Percentiles rank a stretch among this genome's conserved stretches.
phyloP scores from a whole-genome alignment of 2,797 vertebrate species.

The Tympanoctomys barrerae region DNA sequence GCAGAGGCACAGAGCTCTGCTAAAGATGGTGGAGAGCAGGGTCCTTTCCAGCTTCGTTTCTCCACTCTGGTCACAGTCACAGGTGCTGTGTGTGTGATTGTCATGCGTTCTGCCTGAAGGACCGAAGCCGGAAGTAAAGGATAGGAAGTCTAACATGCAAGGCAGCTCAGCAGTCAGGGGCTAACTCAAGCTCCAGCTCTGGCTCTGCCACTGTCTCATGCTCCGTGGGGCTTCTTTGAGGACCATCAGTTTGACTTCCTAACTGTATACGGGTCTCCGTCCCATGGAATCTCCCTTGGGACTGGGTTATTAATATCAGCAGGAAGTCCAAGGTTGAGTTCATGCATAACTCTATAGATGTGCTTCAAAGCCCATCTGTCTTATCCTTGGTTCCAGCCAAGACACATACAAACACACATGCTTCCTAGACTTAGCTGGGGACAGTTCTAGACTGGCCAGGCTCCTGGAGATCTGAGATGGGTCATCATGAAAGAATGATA shows the following conservation, averaged over 20 bases:
- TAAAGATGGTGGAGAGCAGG: constrained; percentile 69
- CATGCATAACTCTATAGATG: background rate
- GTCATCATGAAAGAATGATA: constrained; percentile 43
- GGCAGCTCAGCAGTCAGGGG: constrained; percentile 13
- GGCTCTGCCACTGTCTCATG: background rate
- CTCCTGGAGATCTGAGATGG: background rate
- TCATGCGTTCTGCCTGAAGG: background rate
- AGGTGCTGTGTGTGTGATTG: constrained; percentile 44
- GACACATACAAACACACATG: background rate
- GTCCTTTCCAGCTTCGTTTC: background rate
- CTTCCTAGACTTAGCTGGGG: background rate
- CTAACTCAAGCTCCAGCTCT: background rate
- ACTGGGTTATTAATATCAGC: background rate
- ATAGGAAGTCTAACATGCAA: background rate
- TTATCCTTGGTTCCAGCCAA: constrained; percentile 41
- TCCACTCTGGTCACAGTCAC: background rate
- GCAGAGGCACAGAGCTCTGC: constrained; percentile 55
- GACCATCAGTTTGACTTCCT: constrained; percentile 41
- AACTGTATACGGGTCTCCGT: background rate
- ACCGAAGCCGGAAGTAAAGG: background rate
- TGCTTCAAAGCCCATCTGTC: constrained; percentile 34
- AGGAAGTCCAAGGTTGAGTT: constrained; percentile 36
- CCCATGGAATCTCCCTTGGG: constrained; percentile 6
- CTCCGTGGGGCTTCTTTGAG: background rate
- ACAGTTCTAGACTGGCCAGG: constrained; percentile 37